These are phyloP conservation scores for Drosophila algonquin DNA, from an alignment of 2,888 invertebrate genomes.

Conservation along the genomic window DNA sequence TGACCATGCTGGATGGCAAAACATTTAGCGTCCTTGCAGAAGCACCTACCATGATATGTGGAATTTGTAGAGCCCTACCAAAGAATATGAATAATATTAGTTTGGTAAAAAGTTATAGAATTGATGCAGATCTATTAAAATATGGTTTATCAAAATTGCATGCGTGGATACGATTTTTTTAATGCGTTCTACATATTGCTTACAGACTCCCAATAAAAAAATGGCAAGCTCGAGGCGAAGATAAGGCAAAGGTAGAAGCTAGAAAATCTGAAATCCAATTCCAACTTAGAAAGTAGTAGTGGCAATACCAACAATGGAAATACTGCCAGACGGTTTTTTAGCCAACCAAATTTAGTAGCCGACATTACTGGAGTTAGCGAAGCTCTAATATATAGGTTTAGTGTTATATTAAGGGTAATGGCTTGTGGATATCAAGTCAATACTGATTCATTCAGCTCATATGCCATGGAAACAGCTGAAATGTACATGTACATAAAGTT, in stretches of 20 bases:
- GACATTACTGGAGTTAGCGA: too few relatives aligned
- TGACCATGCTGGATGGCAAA: conserved; percentile 28
- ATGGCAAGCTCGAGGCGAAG: conserved; percentile 4
- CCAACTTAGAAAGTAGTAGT: not conserved
- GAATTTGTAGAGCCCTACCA: conserved; percentile 23
- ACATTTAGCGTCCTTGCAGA: conserved; percentile 26
- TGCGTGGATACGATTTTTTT: conserved; percentile 21
- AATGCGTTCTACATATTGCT: conserved; percentile 28
- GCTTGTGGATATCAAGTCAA: too few relatives aligned
- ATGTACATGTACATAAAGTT: too few relatives aligned
- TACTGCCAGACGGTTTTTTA: too few relatives aligned
- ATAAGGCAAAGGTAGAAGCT: not conserved
- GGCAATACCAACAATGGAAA: too few relatives aligned
- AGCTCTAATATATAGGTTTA: too few relatives aligned
- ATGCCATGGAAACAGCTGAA: too few relatives aligned
- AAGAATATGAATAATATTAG: too few relatives aligned
- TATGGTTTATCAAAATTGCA: conserved; percentile 31
- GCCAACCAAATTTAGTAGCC: too few relatives aligned
- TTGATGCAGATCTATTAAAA: conserved; percentile 23
- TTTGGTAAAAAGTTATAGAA: not conserved
- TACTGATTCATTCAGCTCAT: too few relatives aligned
- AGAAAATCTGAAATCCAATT: not conserved
- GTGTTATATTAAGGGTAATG: too few relatives aligned
- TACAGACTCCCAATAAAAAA: conserved; percentile 23
- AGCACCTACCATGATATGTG: conserved; percentile 21